phyloP scores from a whole-genome alignment of 2,113 vertebrate genomes.

The Pangasianodon hypophthalmus region DNA sequence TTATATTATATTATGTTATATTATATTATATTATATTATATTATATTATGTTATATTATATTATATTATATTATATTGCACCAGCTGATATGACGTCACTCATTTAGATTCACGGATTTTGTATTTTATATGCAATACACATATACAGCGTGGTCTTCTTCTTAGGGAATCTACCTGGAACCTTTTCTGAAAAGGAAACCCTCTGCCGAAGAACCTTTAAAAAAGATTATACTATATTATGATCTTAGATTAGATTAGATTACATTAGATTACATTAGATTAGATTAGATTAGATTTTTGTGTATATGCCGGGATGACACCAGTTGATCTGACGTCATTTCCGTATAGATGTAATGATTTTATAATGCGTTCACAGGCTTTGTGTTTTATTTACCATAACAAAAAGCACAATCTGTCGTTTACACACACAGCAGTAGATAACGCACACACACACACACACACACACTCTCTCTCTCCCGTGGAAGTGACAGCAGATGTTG shows the following conservation, averaged over 20 bases:
- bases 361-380: slow-evolving; percentile 69
- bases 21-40: neutral
- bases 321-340: slow-evolving; percentile 69
- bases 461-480: slow-evolving; percentile 63
- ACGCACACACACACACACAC: slow-evolving; percentile 24
- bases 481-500: slow-evolving; percentile 90
- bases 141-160: neutral
- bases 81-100: neutral
- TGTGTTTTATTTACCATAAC: slow-evolving; percentile 22
- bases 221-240: neutral
- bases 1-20: neutral
- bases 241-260: neutral
- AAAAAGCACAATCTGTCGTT: slow-evolving; percentile 77
- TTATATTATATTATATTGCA: neutral
- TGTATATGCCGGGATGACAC: slow-evolving; percentile 60
- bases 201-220: neutral
- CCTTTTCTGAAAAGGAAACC: neutral
- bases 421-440: slow-evolving; percentile 40
- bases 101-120: neutral
- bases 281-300: neutral
- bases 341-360: slow-evolving; percentile 75
- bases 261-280: neutral
- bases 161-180: neutral
- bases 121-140: neutral
- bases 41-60: neutral